Percentiles rank a stretch among this genome's conserved stretches.
These are phyloP conservation scores for Metacarcinus magister DNA, from an alignment of 2,888 invertebrate genomes.

Conservation along the genomic window DNA sequence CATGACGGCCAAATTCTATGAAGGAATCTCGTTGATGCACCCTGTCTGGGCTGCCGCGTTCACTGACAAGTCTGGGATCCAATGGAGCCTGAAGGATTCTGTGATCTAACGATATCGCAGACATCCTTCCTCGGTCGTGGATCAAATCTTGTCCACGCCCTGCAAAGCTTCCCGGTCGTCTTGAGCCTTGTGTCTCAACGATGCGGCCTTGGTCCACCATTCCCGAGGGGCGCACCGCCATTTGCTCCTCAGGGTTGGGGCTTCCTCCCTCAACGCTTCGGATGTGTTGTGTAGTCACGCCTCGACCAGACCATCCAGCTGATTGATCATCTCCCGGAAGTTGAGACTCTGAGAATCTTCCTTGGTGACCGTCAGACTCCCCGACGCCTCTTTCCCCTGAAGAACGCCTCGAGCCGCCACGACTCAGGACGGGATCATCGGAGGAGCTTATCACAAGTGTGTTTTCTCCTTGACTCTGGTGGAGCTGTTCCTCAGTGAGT, in stretches of 20 bases:
- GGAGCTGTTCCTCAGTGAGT: neutral
- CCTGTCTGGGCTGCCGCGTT: conserved; percentile 55
- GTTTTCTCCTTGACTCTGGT: neutral
- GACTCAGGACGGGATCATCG: neutral
- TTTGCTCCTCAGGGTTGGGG: conserved; percentile 10
- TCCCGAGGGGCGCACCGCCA: neutral
- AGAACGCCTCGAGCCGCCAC: neutral
- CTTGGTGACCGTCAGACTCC: neutral
- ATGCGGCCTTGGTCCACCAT: conserved; percentile 47
- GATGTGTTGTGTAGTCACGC: neutral
- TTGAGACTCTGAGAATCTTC: neutral
- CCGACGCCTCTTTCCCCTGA: neutral
- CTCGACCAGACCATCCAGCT: neutral
- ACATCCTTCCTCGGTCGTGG: neutral
- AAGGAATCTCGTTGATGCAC: neutral
- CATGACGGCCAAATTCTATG: neutral
- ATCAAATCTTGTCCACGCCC: neutral
- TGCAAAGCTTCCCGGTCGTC: conserved; percentile 9
- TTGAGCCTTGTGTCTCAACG: conserved; percentile 38
- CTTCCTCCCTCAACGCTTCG: neutral
- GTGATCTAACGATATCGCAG: neutral
- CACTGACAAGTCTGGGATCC: neutral
- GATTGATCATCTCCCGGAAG: neutral
- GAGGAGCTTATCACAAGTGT: neutral
- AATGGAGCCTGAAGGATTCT: neutral